Conservation (phyloP, 2,888 invertebrate species). For the Hydraecia micacea region DNA sequence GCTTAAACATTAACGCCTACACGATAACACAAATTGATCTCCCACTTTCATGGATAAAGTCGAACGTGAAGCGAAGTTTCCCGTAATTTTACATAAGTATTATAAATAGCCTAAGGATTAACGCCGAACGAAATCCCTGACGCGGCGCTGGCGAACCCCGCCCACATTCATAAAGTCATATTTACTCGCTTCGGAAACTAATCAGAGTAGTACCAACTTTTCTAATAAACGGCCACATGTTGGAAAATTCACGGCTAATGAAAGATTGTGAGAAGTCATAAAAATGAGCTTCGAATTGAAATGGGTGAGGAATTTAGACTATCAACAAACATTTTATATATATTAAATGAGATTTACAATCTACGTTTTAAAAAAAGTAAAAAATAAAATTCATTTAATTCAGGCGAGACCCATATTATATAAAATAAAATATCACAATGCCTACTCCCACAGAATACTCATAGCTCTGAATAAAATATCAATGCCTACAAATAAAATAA, state of each 20-base stretch:
- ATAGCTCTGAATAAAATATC: too few relatives aligned
- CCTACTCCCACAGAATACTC: too few relatives aligned
- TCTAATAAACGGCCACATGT: conserved; percentile 56
- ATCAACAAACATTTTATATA: neutral
- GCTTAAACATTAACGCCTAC: conserved; percentile 31
- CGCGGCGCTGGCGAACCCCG: conserved; percentile 4
- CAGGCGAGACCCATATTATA: too few relatives aligned
- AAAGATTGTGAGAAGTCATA: conserved; percentile 37
- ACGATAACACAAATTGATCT: conserved; percentile 51
- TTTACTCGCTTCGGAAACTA: conserved; percentile 62
- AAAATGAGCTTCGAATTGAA: conserved; percentile 27
- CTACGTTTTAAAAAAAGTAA: neutral
- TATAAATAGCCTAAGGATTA: conserved; percentile 54
- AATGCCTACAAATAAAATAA: too few relatives aligned
- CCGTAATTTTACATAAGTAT: conserved; percentile 47
- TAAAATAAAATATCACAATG: too few relatives aligned
- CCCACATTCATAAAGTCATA: conserved; percentile 53
- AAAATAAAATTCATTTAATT: too few relatives aligned
- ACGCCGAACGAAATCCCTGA: conserved; percentile 21
- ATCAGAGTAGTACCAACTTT: conserved; percentile 59
- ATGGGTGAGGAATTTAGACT: conserved; percentile 1
- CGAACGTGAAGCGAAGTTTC: conserved; percentile 28
- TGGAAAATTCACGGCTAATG: conserved; percentile 41
- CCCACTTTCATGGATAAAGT: conserved; percentile 42
- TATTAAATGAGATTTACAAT: neutral